Evolutionary conservation across 2,113 vertebrate species (phyloP).

Genomic region (Sinocyclocheilus anshuiensis): DNA sequence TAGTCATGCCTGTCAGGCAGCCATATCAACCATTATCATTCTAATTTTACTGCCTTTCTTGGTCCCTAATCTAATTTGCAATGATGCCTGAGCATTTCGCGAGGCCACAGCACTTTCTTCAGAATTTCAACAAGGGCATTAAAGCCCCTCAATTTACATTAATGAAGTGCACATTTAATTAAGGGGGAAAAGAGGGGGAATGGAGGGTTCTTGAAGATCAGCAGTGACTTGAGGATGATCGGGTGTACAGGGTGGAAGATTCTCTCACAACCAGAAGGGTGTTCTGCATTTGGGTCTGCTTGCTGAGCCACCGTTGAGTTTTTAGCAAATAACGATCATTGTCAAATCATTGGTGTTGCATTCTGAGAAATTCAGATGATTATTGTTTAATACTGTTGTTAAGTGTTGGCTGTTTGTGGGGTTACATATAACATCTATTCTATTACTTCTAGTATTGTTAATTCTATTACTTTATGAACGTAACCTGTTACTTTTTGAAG

Average conservation of each 20-base stretch:
- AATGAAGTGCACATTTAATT: slow-evolving; percentile 99
- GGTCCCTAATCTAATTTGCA: slow-evolving; percentile 99
- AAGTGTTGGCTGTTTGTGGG: background rate
- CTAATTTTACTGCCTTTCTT: slow-evolving; percentile 99
- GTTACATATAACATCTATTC: background rate
- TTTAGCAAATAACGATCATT: background rate
- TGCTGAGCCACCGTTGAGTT: background rate
- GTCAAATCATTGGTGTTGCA: slow-evolving; percentile 20
- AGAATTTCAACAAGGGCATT: slow-evolving; percentile 99
- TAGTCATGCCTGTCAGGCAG: slow-evolving; percentile 99
- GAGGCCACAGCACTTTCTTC: slow-evolving; percentile 97
- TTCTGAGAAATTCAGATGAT: slow-evolving; percentile 6
- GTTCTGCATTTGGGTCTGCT: slow-evolving; percentile 10
- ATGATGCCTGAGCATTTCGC: slow-evolving; percentile 96
- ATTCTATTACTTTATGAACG: background rate
- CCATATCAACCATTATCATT: slow-evolving; percentile 99
- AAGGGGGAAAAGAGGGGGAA: slow-evolving; percentile 83
- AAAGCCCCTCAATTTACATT: slow-evolving; percentile 99
- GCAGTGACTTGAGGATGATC: slow-evolving; percentile 76
- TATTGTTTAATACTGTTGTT: background rate
- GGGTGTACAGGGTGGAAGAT: slow-evolving; percentile 63
- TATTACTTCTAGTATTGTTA: background rate
- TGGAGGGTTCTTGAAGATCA: slow-evolving; percentile 84
- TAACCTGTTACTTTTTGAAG: background rate
- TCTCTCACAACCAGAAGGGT: slow-evolving; percentile 22